These are phyloP conservation scores for Drosophila repletoides DNA, from an alignment of 1,140 invertebrate genomes.

Conservation along the genomic window DNA sequence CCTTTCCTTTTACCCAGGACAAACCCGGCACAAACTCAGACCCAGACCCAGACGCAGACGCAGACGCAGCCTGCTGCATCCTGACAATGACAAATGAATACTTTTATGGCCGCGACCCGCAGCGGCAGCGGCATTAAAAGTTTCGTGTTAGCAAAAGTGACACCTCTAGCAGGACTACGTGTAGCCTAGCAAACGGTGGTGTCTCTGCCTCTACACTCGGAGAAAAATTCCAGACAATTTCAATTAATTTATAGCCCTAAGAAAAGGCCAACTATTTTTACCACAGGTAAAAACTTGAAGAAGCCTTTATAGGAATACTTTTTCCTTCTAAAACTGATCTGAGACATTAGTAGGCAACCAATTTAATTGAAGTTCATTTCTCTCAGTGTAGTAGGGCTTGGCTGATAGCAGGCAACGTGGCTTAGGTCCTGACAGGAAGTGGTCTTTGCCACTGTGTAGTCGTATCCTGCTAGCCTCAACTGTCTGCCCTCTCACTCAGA, in stretches of 20 bases:
- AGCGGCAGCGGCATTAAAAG: constrained; percentile 60
- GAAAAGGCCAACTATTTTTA: no score
- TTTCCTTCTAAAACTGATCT: no score
- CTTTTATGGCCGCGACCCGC: constrained; percentile 73
- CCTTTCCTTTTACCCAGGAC: no score
- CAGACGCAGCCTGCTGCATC: constrained; percentile 33
- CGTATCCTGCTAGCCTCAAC: constrained; percentile 53
- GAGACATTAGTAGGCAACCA: no score
- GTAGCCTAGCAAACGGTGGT: constrained; percentile 6
- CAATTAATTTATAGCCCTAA: no score
- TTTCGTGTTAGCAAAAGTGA: constrained; percentile 68
- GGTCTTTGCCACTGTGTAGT: constrained; percentile 69
- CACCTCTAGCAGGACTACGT: constrained; percentile 44
- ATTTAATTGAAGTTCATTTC: no score
- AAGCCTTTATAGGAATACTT: no score
- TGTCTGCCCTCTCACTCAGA: not conserved
- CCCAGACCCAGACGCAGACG: no score
- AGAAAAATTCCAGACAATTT: no score
- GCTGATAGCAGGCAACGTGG: constrained; percentile 45
- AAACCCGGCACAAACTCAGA: no score
- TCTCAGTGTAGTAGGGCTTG: constrained; percentile 32
- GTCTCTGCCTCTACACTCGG: no score
- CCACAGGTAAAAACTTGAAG: no score
- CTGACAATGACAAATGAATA: constrained; percentile 80
- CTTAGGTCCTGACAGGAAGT: constrained; percentile 73